Evolutionary conservation across 2,113 vertebrate genomes (phyloP).

Genomic region (Meles meles): DNA sequence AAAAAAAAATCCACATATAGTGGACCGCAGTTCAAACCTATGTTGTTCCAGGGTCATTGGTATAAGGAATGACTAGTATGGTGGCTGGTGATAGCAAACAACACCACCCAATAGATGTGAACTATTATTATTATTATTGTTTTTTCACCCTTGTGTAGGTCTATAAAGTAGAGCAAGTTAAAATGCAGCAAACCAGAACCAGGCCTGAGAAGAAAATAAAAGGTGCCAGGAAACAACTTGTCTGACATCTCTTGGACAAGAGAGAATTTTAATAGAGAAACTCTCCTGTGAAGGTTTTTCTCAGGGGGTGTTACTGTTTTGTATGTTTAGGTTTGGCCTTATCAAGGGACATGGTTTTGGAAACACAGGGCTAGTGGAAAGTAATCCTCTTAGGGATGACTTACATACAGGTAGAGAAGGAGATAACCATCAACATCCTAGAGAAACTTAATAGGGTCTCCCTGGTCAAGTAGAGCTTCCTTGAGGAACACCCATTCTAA

Average conservation of each 20-base stretch:
- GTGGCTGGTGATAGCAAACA: not conserved
- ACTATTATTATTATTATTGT: not conserved
- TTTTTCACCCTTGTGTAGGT: not conserved
- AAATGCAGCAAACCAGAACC: not conserved
- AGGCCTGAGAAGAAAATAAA: not conserved
- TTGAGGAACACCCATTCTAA: not conserved
- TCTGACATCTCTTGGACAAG: not conserved
- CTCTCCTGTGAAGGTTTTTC: not conserved
- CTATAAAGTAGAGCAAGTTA: not conserved
- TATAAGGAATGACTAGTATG: not conserved
- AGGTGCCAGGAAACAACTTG: not conserved
- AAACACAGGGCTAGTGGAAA: not conserved
- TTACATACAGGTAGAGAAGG: not conserved
- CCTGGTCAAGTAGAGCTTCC: not conserved
- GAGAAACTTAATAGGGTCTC: not conserved
- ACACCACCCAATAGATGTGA: not conserved
- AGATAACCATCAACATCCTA: not conserved
- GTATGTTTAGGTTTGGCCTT: not conserved
- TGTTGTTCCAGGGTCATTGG: not conserved
- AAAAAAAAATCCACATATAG: not conserved
- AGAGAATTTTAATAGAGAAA: not conserved
- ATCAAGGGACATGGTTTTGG: not conserved
- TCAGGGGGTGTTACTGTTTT: not conserved
- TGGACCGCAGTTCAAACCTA: not conserved
- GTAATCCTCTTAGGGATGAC: not conserved